phyloP scores from a whole-genome alignment of 1,140 invertebrate genomes.

The Euura saliciscinereae region DNA sequence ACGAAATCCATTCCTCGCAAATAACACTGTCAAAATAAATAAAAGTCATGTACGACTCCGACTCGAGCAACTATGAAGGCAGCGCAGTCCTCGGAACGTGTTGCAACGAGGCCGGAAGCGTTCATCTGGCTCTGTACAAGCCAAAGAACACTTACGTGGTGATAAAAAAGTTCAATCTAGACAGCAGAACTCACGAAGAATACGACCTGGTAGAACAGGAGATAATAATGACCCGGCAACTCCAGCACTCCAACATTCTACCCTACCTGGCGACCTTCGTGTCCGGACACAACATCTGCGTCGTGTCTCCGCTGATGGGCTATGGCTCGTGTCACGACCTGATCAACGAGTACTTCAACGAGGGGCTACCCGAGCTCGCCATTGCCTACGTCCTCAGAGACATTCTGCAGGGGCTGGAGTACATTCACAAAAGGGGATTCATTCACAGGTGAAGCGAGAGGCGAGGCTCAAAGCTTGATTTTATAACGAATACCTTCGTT shows the following conservation, averaged over 20 bases:
- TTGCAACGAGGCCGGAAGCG: constrained; percentile 66
- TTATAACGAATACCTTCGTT: constrained; percentile 39
- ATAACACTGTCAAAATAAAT: no score
- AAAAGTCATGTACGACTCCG: neutral
- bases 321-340: constrained; percentile 83
- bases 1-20: no score
- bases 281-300: constrained; percentile 73
- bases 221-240: constrained; percentile 76
- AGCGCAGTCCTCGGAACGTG: constrained; percentile 57
- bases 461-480: neutral
- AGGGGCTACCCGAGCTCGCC: constrained; percentile 80
- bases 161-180: constrained; percentile 78
- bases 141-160: constrained; percentile 73
- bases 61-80: neutral
- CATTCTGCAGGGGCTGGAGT: constrained; percentile 78
- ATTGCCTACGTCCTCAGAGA: constrained; percentile 82
- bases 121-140: constrained; percentile 70
- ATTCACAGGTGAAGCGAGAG: constrained; percentile 75
- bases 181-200: constrained; percentile 69
- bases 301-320: constrained; percentile 80
- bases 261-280: constrained; percentile 78
- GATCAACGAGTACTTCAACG: constrained; percentile 76
- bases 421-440: constrained; percentile 83
- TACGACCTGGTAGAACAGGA: constrained; percentile 73
- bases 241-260: constrained; percentile 81